Percentiles rank a stretch among this genome's conserved stretches.
Conservation (phyloP, 2,113 vertebrate species). For the Raja brachyura region DNA sequence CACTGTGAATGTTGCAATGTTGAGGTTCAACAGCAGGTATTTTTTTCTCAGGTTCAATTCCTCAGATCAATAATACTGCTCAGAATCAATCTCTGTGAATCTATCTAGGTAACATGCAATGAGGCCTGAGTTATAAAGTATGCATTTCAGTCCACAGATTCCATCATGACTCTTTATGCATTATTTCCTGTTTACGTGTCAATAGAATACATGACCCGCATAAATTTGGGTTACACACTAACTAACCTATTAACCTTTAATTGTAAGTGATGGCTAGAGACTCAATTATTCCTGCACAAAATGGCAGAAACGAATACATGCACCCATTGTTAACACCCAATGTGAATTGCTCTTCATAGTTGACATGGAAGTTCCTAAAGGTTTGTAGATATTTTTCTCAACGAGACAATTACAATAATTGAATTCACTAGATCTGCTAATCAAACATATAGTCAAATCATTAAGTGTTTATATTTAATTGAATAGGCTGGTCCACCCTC, state of each 20-base stretch:
- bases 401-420: background rate
- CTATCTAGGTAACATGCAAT: background rate
- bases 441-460: background rate
- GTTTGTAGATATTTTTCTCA: background rate
- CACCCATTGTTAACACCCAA: background rate
- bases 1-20: background rate
- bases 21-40: background rate
- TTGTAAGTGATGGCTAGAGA: background rate
- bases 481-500: background rate
- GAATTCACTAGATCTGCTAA: background rate
- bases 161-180: background rate
- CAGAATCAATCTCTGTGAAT: background rate
- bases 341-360: background rate
- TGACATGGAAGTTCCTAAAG: background rate
- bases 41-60: background rate
- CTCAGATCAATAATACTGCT: background rate
- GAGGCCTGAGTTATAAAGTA: background rate
- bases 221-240: background rate
- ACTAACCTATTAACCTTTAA: background rate
- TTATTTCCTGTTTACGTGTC: background rate
- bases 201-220: background rate
- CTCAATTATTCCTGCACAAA: background rate
- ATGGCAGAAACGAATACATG: background rate
- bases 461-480: background rate
- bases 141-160: background rate